Base-by-base conservation (phyloP, 2,113 vertebrate genomes). In the Haplochromis vanheusdeni region DNA sequence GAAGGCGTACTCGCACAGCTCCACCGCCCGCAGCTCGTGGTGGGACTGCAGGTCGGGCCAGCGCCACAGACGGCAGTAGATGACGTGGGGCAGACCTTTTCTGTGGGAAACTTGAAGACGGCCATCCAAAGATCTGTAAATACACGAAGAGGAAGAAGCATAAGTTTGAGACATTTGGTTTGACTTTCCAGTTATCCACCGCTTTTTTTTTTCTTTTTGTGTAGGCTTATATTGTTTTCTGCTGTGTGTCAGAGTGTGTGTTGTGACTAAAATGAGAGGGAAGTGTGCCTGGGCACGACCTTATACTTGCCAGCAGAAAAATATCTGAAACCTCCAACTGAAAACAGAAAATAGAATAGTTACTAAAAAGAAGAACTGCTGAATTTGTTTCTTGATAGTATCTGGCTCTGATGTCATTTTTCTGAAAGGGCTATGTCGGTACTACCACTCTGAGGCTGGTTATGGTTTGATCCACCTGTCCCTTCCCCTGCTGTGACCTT, bases 11-110 rank as follows among this genome's bases (percentile, higher is more conserved):
- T 99, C 98, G 91, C 99, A 99, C 93, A 99, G 95, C 95, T 99
- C 98, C 96, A 99, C 97, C 79, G 99, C 98, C 4, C 98, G 97
- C 87, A 99, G 96, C 96, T 99, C 99, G 10, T 99, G 99, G 96
- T 99, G 99, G 90, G 98, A 99, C 94, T 99, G 99, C 47, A 99
- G 97, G 95, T 99, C 98, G 0, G 99, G 99, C 98, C 99, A 99
- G 82, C 98, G 97, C 99, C 99, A 99, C 83, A 99, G 96, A 21
- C 99, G 98, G 96, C 99, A 99, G 93, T 99, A 99, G 95, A 99
- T 99, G 85, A 99, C 99, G 1, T 99, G 99, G 2, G 99, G 99
- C 5, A 99, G 97, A 1, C 99, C 99, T 49, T 99, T 99, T 26
- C 99, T 97, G 93, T 99, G 99, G 70, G 99, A 99, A 1, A 99